A percentile compares a stretch with the other conserved stretches of the same genome.
These are phyloP conservation scores for Augiades crinisus DNA, from an alignment of 2,888 invertebrate species.

Conservation along the genomic window DNA sequence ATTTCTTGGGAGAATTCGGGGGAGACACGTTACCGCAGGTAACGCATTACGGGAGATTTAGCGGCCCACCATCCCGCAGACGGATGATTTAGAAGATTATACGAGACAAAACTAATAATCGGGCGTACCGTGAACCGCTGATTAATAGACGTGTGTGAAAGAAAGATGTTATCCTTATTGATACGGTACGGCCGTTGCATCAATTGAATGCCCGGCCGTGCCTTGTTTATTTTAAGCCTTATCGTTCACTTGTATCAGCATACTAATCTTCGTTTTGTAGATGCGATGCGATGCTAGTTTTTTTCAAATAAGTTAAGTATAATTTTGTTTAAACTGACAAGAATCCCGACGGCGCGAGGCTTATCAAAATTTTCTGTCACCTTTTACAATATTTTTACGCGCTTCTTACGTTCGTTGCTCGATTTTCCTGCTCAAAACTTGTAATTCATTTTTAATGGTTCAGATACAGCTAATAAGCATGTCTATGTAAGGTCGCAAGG, in stretches of 20 bases:
- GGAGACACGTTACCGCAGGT: slow-evolving; percentile 32
- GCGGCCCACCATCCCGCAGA: slow-evolving; percentile 34
- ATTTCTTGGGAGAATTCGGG: slow-evolving; percentile 49
- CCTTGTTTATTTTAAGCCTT: not conserved
- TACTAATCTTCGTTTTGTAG: not conserved
- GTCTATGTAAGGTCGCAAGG: no score
- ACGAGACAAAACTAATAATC: slow-evolving; percentile 31
- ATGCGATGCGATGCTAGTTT: not conserved
- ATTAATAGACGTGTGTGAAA: slow-evolving; percentile 15
- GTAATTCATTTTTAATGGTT: no score
- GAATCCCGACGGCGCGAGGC: no score
- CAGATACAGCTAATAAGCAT: no score
- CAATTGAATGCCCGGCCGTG: not conserved
- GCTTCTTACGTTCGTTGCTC: no score
- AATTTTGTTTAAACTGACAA: no score
- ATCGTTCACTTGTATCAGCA: not conserved
- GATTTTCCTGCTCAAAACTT: no score
- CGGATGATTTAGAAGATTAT: slow-evolving; percentile 43
- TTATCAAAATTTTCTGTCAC: no score
- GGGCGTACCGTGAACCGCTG: slow-evolving; percentile 16
- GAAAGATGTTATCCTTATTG: slow-evolving; percentile 13
- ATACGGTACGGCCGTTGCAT: no score
- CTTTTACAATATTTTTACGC: no score
- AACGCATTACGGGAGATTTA: slow-evolving; percentile 50
- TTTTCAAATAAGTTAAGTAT: no score